Percentiles rank a stretch among this genome's conserved stretches.
Evolutionary conservation across 1,140 invertebrate genomes (phyloP).

Genomic region (Armadillidium nasatum): DNA sequence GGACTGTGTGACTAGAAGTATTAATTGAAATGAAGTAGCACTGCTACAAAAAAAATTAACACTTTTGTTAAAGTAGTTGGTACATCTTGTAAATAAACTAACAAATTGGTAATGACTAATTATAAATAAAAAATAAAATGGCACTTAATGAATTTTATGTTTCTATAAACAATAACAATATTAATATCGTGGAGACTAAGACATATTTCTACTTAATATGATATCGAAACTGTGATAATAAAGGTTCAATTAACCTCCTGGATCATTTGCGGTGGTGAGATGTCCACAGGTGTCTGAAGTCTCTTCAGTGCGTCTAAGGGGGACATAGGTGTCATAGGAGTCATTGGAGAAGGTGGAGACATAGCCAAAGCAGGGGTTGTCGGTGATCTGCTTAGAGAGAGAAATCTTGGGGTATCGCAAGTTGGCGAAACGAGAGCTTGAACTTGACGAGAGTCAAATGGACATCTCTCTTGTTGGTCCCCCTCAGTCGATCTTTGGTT

Average conservation of each 20-base stretch:
- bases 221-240: too few relatives aligned
- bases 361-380: conserved; percentile 37
- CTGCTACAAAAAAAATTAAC: too few relatives aligned
- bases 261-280: background rate
- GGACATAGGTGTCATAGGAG: conserved; percentile 43
- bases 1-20: too few relatives aligned
- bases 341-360: conserved; percentile 23
- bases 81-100: too few relatives aligned
- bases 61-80: too few relatives aligned
- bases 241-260: background rate
- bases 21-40: too few relatives aligned
- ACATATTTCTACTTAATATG: too few relatives aligned
- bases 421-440: conserved; percentile 44
- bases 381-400: conserved; percentile 38
- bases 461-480: conserved; percentile 30
- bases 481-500: background rate
- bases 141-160: too few relatives aligned
- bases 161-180: too few relatives aligned
- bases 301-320: conserved; percentile 42
- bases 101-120: too few relatives aligned
- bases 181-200: too few relatives aligned
- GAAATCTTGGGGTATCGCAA: conserved; percentile 33
- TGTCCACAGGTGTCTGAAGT: conserved; percentile 33
- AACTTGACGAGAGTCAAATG: conserved; percentile 41
- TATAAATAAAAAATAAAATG: too few relatives aligned